These are phyloP conservation scores for Callinectes sapidus DNA, from an alignment of 2,888 invertebrate species.

Conservation along the genomic window DNA sequence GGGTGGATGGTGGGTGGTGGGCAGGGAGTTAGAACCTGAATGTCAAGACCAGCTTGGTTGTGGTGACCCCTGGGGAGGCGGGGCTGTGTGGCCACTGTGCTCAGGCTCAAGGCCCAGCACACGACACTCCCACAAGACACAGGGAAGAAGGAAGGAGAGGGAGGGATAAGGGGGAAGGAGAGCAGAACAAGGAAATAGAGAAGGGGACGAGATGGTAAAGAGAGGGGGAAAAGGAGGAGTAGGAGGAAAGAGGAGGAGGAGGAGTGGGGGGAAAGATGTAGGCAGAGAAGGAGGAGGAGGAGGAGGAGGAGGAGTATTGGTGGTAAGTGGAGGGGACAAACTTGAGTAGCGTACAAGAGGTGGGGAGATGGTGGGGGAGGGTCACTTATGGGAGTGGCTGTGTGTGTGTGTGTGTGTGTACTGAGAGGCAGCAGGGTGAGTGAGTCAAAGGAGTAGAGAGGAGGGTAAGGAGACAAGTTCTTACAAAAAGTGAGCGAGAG, in stretches of 20 bases:
- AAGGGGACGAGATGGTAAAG: neutral
- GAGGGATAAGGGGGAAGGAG: neutral
- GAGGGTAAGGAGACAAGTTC: neutral
- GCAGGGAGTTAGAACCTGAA: neutral
- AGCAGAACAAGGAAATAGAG: neutral
- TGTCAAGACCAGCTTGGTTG: slow-evolving; percentile 4
- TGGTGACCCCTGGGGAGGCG: slow-evolving; percentile 20
- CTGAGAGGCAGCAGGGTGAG: neutral
- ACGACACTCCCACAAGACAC: neutral
- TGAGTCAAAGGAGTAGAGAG: neutral
- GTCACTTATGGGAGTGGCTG: neutral
- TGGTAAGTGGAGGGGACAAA: slow-evolving; percentile 7
- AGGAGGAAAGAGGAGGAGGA: neutral
- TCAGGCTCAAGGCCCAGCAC: neutral
- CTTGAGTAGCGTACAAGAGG: neutral
- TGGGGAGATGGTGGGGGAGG: neutral
- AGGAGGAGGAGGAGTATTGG: neutral
- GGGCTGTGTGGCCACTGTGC: slow-evolving; percentile 24
- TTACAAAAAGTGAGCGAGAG: neutral
- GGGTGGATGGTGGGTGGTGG: neutral
- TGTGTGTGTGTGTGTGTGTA: neutral
- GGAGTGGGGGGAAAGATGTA: neutral
- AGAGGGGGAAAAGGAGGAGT: neutral
- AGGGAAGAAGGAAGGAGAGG: neutral
- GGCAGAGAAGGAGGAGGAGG: neutral